phyloP scores from a whole-genome alignment of 2,888 invertebrate genomes.

The Adelphocoris suturalis region DNA sequence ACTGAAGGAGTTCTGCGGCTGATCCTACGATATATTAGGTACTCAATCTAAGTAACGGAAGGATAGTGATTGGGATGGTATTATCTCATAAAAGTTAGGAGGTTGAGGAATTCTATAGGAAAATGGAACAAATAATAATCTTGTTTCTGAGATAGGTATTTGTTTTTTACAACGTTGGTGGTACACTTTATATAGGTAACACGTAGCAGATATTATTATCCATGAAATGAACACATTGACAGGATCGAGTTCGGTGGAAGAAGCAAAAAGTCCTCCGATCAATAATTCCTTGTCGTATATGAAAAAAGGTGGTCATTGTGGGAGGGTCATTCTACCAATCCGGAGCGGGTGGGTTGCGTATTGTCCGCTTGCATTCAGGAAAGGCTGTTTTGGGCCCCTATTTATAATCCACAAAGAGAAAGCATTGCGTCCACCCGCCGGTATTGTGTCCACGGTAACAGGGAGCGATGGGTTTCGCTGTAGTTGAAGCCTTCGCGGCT shows the following conservation, averaged over 20 bases:
- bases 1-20: too few species aligned
- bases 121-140: too few species aligned
- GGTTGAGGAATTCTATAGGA: too few species aligned
- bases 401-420: slow-evolving; percentile 25
- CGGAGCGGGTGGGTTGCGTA: not conserved
- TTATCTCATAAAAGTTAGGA: too few species aligned
- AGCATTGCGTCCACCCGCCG: slow-evolving; percentile 7
- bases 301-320: not conserved
- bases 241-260: not conserved
- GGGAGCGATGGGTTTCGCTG: slow-evolving; percentile 19
- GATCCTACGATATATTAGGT: too few species aligned
- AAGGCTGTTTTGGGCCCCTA: slow-evolving; percentile 16
- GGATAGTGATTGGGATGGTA: too few species aligned
- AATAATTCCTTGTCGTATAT: not conserved
- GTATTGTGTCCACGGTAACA: slow-evolving; percentile 1
- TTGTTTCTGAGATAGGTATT: too few species aligned
- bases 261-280: slow-evolving; percentile 3
- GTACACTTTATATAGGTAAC: too few species aligned
- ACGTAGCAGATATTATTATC: too few species aligned
- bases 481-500: slow-evolving; percentile 20
- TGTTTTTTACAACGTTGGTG: too few species aligned
- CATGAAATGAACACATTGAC: too few species aligned
- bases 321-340: slow-evolving; percentile 11
- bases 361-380: not conserved
- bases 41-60: too few species aligned